Conservation (phyloP, 2,113 vertebrate species). For the Antechinus flavipes region DNA sequence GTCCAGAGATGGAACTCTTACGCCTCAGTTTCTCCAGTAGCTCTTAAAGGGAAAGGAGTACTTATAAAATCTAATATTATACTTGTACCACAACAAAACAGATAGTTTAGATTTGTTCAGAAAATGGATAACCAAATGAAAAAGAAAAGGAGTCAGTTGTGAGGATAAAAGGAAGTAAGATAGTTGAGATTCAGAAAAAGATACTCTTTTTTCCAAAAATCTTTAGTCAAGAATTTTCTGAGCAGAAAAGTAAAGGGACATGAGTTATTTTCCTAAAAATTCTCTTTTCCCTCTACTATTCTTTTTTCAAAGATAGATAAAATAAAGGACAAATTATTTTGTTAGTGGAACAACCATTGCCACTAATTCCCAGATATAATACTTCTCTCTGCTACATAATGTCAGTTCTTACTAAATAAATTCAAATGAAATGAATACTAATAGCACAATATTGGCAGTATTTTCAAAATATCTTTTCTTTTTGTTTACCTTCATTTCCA, state of each 20-base stretch:
- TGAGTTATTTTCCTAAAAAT: constrained; percentile 16
- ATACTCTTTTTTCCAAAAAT: constrained; percentile 41
- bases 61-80: constrained; percentile 47
- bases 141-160: constrained; percentile 23
- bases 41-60: constrained; percentile 71
- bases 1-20: constrained; percentile 81
- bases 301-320: constrained; percentile 74
- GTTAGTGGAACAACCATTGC: constrained; percentile 36
- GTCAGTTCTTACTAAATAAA: constrained; percentile 29
- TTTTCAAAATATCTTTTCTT: not conserved
- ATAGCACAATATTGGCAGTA: not conserved
- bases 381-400: constrained; percentile 65
- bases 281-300: constrained; percentile 64
- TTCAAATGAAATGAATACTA: not conserved
- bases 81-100: not conserved
- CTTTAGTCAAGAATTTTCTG: constrained; percentile 11
- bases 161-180: not conserved
- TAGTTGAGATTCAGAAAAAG: constrained; percentile 23
- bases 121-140: constrained; percentile 59
- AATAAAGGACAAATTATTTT: constrained; percentile 79
- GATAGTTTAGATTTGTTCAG: constrained; percentile 39
- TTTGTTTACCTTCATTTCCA: not conserved
- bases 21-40: constrained; percentile 72
- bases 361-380: constrained; percentile 63
- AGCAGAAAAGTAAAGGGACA: not conserved